phyloP scores from a whole-genome alignment of 23 tunicate genomes.

The Halocynthia aurantium region DNA sequence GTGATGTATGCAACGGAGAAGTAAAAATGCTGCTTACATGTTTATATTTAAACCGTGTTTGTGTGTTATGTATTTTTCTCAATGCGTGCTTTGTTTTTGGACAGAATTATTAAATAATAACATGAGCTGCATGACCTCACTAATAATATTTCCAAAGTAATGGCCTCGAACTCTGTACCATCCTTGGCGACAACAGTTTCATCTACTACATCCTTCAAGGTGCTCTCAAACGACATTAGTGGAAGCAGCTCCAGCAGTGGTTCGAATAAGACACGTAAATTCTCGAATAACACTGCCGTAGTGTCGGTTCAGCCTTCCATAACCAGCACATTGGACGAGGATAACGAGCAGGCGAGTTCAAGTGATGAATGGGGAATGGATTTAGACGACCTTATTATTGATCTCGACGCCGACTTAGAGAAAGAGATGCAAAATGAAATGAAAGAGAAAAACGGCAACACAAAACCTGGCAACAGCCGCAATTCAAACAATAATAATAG shows the following conservation, averaged over 20 bases:
- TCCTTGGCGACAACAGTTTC: constrained; percentile 2
- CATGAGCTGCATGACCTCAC: too few species aligned
- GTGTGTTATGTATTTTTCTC: too few species aligned
- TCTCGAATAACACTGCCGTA: too few species aligned
- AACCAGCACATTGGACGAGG: constrained; percentile 23
- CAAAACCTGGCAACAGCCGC: background rate
- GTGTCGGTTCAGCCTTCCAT: too few species aligned
- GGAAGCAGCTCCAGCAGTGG: background rate
- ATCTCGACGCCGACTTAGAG: constrained; percentile 24
- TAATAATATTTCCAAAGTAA: constrained; percentile 1
- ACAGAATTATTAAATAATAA: too few species aligned
- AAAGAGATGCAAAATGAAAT: constrained; percentile 11
- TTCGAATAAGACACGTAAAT: background rate
- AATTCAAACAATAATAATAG: constrained; percentile 23
- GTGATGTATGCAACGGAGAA: too few species aligned
- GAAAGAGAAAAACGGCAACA: background rate
- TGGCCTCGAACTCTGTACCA: constrained; percentile 7
- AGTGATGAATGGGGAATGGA: constrained; percentile 30
- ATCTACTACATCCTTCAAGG: background rate
- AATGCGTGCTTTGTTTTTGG: too few species aligned
- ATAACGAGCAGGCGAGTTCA: constrained; percentile 27
- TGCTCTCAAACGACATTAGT: background rate
- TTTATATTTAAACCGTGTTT: too few species aligned
- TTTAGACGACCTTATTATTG: constrained; percentile 14
- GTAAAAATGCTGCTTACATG: too few species aligned